A percentile compares a stretch with the other conserved stretches of the same genome.
Evolutionary conservation across 2,797 vertebrate species (phyloP).

Genomic region (Decapterus maruadsi): DNA sequence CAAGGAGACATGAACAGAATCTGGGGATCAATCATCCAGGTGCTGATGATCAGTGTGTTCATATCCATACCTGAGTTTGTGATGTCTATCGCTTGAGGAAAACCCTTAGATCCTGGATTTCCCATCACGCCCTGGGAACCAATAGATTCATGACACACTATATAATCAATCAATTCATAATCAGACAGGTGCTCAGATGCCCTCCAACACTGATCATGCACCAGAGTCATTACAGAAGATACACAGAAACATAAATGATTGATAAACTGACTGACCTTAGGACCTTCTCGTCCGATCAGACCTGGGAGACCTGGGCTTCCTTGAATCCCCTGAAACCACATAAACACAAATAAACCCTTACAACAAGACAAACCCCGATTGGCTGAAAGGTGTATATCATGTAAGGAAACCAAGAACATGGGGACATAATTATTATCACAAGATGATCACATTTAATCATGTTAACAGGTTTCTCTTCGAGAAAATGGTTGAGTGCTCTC

Average conservation of each 20-base stretch:
- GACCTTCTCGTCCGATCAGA: conserved; percentile 80
- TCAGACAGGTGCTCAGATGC: background rate
- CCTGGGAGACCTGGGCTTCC: conserved; percentile 81
- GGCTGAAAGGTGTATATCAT: background rate
- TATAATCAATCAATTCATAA: background rate
- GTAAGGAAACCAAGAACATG: background rate
- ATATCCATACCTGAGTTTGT: conserved; percentile 64
- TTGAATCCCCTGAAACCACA: conserved; percentile 66
- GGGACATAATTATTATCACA: background rate
- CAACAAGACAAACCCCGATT: background rate
- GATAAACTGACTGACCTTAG: conserved; percentile 68
- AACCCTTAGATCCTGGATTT: conserved; percentile 75
- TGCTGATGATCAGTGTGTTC: background rate
- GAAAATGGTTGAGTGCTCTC: no score
- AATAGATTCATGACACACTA: conserved; percentile 14
- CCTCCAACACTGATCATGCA: background rate
- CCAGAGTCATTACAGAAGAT: background rate
- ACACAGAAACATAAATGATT: background rate
- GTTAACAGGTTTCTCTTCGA: no score
- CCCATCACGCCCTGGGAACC: conserved; percentile 78
- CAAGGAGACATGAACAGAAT: background rate
- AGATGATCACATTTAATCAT: no score
- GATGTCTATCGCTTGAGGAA: conserved; percentile 10
- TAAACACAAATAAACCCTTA: background rate
- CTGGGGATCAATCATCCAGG: background rate